Conservation (phyloP, 2,888 invertebrate species). For the Trissolcus brochymenae region DNA sequence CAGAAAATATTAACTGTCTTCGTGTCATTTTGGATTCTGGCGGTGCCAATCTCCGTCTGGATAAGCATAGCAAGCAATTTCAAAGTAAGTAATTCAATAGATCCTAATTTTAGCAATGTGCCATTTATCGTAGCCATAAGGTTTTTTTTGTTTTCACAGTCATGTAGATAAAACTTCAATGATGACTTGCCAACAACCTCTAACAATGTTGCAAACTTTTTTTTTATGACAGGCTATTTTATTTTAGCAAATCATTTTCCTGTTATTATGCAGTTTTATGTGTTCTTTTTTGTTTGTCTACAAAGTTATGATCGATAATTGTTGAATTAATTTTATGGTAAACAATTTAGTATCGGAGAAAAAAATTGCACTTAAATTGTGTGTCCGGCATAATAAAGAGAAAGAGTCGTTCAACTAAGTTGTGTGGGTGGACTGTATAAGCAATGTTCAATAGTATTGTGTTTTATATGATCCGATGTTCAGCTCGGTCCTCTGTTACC, state of each 20-base stretch:
- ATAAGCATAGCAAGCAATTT: constrained; percentile 73
- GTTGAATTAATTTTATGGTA: constrained; percentile 5
- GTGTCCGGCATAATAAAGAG: constrained; percentile 21
- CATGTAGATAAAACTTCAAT: too few species aligned
- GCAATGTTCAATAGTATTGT: constrained; percentile 34
- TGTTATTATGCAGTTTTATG: too few species aligned
- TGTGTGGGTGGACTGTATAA: constrained; percentile 41
- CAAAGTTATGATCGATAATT: background rate
- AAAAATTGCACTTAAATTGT: constrained; percentile 3
- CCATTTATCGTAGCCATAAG: background rate
- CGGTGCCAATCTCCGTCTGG: constrained; percentile 69
- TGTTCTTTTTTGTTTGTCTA: background rate
- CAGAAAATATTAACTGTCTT: constrained; percentile 90
- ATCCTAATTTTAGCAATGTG: too few species aligned
- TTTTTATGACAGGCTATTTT: background rate
- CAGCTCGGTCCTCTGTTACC: constrained; percentile 30
- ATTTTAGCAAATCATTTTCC: background rate
- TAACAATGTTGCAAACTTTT: background rate
- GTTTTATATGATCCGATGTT: constrained; percentile 46
- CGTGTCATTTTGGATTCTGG: constrained; percentile 82
- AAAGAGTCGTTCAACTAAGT: constrained; percentile 30
- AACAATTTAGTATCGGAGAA: constrained; percentile 5
- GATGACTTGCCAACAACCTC: background rate
- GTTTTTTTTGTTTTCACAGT: background rate
- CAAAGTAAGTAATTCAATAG: constrained; percentile 70